Base-by-base conservation (phyloP, 1,140 invertebrate genomes). In the Leptopilina clavipes region DNA sequence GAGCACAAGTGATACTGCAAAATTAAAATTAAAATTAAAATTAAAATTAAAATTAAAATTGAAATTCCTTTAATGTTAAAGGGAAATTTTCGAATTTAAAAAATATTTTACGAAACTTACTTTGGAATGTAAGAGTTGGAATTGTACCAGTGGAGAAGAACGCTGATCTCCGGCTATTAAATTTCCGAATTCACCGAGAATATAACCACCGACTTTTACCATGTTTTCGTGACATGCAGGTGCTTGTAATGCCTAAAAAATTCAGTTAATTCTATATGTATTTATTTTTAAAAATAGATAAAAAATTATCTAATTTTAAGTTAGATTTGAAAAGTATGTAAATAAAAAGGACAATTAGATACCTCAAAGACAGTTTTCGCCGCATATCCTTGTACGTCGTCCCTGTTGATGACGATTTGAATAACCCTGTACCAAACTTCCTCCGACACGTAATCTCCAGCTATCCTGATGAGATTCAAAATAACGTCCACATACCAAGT, bases 201-300 rank as follows among this genome's bases (percentile, higher is more conserved):
- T 99, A 84, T 99, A 99, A 31, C 98, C 99, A 72, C 98, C 98
- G 59, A 99, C 99, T 94, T 99, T 99, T 0, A 99, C 98, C 98
- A 99, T 99, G 90, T 99, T 99, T 92, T 99, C 99, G 91, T 99
- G 99, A 88, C 98, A 99, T 70, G 98, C 98, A 31, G 98, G 97
- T 56, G 98, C 98, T 93, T 99, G 98, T 70, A 99, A 90, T 78
- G 98, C 97, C 94, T 95, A 85, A 73, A 76, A 81, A 10, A 31
- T 31, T 5, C 1, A 31, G 5, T 31, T 31, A 72, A n/a, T n/a
- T n/a, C n/a, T n/a, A n/a, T n/a, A n/a, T n/a, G n/a, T n/a, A n/a
- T n/a, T n/a, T n/a, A n/a, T n/a, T n/a, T n/a, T n/a, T n/a, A n/a
- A n/a, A n/a, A n/a, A n/a, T n/a, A n/a, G n/a, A n/a, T n/a, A n/a